Conservation (phyloP, 35 echinoderm and acorn worm genomes). For the Strongylocentrotus purpuratus region DNA sequence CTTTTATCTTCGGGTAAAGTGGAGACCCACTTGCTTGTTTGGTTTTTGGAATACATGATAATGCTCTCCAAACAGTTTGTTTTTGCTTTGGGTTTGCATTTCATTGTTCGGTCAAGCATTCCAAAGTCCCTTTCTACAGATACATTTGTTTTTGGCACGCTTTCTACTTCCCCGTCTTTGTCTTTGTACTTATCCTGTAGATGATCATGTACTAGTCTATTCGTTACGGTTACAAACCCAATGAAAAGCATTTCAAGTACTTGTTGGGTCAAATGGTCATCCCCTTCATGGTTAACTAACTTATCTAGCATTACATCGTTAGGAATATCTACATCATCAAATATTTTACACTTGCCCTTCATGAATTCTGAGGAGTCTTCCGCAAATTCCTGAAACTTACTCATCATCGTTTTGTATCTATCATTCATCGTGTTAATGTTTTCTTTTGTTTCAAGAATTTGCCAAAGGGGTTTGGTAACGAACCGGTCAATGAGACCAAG, state of each 20-base stretch:
- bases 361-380: neutral
- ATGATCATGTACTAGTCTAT: constrained; percentile 15
- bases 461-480: neutral
- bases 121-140: constrained; percentile 62
- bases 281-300: neutral
- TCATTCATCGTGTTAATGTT: neutral
- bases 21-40: constrained; percentile 45
- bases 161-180: constrained; percentile 11
- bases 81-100: constrained; percentile 54
- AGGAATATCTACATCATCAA: neutral
- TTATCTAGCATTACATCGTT: neutral
- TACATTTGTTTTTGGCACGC: constrained; percentile 67
- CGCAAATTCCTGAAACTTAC: neutral
- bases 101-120: constrained; percentile 58
- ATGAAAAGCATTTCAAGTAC: neutral
- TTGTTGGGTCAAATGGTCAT: neutral
- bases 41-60: constrained; percentile 61
- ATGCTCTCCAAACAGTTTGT: constrained; percentile 51
- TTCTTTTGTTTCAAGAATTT: neutral
- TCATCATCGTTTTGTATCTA: neutral
- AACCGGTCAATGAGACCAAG: neutral
- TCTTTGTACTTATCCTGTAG: constrained; percentile 13
- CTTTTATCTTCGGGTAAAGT: constrained; percentile 8
- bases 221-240: neutral
- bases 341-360: neutral